phyloP scores from a whole-genome alignment of 2,113 vertebrate species.

The Nyctibius bracteatus region DNA sequence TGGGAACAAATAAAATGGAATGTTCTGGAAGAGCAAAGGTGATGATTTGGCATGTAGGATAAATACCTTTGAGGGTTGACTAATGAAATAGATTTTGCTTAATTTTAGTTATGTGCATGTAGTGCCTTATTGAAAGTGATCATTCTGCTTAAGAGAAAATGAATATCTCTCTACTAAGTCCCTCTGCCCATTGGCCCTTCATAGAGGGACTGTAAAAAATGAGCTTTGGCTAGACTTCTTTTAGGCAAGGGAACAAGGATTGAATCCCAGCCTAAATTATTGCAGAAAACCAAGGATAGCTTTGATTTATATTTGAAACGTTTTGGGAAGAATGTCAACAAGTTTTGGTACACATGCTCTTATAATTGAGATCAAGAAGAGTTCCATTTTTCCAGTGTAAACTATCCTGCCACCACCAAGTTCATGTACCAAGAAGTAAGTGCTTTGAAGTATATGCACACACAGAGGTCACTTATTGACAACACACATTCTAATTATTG shows the following conservation, averaged over 20 bases:
- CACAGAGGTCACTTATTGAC: not conserved
- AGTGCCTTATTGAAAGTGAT: not conserved
- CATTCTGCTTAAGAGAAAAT: not conserved
- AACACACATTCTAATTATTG: not conserved
- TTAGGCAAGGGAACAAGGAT: not conserved
- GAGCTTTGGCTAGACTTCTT: not conserved
- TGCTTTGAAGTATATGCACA: not conserved
- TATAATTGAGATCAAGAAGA: not conserved
- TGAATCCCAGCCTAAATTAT: not conserved
- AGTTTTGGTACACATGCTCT: not conserved
- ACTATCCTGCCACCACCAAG: not conserved
- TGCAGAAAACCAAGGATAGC: not conserved
- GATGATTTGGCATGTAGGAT: not conserved
- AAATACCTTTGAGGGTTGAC: not conserved
- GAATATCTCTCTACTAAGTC: not conserved
- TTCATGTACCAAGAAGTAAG: not conserved
- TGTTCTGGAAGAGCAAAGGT: not conserved
- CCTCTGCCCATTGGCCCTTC: not conserved
- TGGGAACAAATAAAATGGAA: not conserved
- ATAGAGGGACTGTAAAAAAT: not conserved
- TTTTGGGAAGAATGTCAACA: not conserved
- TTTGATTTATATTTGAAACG: not conserved
- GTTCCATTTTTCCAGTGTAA: not conserved
- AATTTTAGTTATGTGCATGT: not conserved
- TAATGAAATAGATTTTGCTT: not conserved